Conservation (phyloP, 1,140 invertebrate genomes). For the Maconellicoccus hirsutus region DNA sequence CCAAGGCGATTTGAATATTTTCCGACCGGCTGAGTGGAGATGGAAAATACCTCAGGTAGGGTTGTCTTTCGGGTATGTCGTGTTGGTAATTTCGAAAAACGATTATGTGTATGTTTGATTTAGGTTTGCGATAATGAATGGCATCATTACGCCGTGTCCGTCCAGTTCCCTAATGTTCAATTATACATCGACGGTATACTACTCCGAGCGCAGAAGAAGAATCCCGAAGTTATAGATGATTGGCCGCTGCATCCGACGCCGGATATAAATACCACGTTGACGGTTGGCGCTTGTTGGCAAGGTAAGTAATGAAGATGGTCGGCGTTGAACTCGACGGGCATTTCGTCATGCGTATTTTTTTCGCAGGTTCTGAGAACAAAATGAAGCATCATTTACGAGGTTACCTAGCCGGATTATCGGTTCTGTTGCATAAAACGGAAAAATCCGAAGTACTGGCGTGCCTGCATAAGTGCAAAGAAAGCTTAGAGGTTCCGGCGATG, state of each 20-base stretch:
- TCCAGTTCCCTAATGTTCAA: slow-evolving; percentile 76
- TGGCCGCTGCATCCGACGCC: slow-evolving; percentile 97
- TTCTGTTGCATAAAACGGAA: slow-evolving; percentile 67
- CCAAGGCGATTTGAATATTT: slow-evolving; percentile 85
- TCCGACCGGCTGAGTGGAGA: slow-evolving; percentile 94
- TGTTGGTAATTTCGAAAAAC: not conserved
- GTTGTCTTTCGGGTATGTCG: not conserved
- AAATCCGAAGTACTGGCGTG: slow-evolving; percentile 69
- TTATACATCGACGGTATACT: slow-evolving; percentile 81
- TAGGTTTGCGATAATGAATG: slow-evolving; percentile 93
- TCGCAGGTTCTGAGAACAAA: slow-evolving; percentile 62
- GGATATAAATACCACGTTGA: slow-evolving; percentile 82
- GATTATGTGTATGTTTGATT: slow-evolving; percentile 15
- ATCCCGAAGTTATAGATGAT: slow-evolving; percentile 95
- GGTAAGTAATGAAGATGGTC: slow-evolving; percentile 40
- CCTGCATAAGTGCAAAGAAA: slow-evolving; percentile 74
- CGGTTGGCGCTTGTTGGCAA: slow-evolving; percentile 96
- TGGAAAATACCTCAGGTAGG: slow-evolving; percentile 73
- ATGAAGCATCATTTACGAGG: slow-evolving; percentile 81
- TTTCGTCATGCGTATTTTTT: too few relatives aligned
- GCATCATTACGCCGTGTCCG: slow-evolving; percentile 94
- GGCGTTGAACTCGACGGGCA: too few relatives aligned
- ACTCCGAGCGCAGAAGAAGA: slow-evolving; percentile 65
- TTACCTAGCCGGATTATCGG: slow-evolving; percentile 72
- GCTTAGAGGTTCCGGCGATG: slow-evolving; percentile 64